A percentile compares a stretch with the other conserved stretches of the same genome.
Evolutionary conservation across 2,113 vertebrate species (phyloP).

Genomic region (Corythaixoides concolor): DNA sequence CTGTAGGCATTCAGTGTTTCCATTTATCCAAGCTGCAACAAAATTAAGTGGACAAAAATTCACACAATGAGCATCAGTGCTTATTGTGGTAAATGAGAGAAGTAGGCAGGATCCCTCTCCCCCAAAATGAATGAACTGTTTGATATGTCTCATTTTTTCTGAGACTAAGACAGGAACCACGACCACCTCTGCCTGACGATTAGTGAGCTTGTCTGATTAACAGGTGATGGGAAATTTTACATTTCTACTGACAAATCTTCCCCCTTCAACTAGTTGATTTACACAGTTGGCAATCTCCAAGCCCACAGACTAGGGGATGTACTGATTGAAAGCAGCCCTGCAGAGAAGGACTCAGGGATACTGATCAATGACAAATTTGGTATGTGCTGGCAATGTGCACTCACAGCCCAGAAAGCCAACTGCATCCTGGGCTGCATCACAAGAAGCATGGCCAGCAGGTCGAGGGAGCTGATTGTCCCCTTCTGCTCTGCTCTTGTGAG

Average conservation of each 20-base stretch:
- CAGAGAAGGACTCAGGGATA: neutral
- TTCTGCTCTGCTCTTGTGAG: neutral
- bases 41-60: neutral
- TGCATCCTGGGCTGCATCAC: rapidly evolving
- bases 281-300: neutral
- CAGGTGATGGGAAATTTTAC: neutral
- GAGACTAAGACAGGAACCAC: neutral
- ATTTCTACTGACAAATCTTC: neutral
- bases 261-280: neutral
- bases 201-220: neutral
- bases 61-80: neutral
- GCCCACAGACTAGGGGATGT: neutral
- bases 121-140: neutral
- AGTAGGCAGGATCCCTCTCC: neutral
- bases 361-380: rapidly evolving
- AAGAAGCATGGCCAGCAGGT: rapidly evolving
- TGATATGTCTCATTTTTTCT: neutral
- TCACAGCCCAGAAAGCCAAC: neutral
- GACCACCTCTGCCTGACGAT: neutral
- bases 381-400: rapidly evolving
- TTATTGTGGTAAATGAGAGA: neutral
- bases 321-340: neutral
- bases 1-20: neutral
- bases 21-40: neutral
- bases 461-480: neutral